These are phyloP conservation scores for Echinarachnius parma DNA, from an alignment of 53 echinoderm and acorn worm species.

Conservation along the genomic window DNA sequence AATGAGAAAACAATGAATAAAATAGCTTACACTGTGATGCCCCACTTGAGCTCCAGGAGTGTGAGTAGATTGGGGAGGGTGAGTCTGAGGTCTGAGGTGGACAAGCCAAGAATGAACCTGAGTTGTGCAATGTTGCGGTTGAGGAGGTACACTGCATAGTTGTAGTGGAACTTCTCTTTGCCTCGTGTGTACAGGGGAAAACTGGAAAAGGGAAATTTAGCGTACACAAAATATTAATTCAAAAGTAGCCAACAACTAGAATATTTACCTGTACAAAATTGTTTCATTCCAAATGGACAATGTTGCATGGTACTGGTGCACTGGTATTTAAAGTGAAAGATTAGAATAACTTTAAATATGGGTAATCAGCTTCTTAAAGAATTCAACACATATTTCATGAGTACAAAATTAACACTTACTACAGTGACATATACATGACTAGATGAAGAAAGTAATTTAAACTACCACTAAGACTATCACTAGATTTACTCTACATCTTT, in stretches of 20 bases:
- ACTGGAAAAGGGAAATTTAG: slow-evolving; percentile 30
- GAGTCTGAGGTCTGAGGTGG: slow-evolving; percentile 70
- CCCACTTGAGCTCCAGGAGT: slow-evolving; percentile 87
- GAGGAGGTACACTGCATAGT: slow-evolving; percentile 91
- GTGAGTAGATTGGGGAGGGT: slow-evolving; percentile 89
- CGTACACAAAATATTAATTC: neutral
- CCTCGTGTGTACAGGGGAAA: slow-evolving; percentile 89
- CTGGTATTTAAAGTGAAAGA: too few species aligned
- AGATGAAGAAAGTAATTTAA: too few species aligned
- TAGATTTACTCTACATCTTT: slow-evolving; percentile 98
- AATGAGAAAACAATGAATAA: neutral
- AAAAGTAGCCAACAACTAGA: too few species aligned
- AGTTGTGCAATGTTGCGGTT: slow-evolving; percentile 93
- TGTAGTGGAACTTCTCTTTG: slow-evolving; percentile 91
- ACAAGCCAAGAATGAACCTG: slow-evolving; percentile 64
- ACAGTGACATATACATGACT: too few species aligned
- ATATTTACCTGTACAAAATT: too few species aligned
- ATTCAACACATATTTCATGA: too few species aligned
- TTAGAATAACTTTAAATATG: too few species aligned
- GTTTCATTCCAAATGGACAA: too few species aligned
- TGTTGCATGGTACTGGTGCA: too few species aligned
- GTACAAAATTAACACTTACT: too few species aligned
- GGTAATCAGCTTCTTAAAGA: too few species aligned
- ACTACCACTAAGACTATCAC: too few species aligned
- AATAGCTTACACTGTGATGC: slow-evolving; percentile 67